Percentiles rank a stretch among this genome's conserved stretches.
phyloP scores from a whole-genome alignment of 1,140 invertebrate genomes.

The Drosophila nasuta region DNA sequence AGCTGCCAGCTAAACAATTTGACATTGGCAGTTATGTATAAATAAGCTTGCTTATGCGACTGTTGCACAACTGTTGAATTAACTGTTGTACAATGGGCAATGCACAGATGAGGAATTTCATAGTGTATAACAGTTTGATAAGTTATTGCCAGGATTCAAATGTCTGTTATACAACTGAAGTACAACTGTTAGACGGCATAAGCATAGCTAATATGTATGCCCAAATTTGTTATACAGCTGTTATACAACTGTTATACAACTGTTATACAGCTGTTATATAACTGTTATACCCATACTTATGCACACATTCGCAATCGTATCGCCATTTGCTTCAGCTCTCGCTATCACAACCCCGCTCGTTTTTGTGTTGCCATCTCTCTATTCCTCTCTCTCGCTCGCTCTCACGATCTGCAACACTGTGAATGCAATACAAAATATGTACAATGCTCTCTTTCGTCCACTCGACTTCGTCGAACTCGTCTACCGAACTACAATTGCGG shows the following conservation, averaged over 20 bases:
- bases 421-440: conserved; percentile 42
- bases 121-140: too few relatives aligned
- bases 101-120: too few relatives aligned
- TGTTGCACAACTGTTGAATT: not conserved
- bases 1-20: too few relatives aligned
- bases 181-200: conserved; percentile 13
- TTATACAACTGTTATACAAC: conserved; percentile 25
- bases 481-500: conserved; percentile 31
- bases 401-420: not conserved
- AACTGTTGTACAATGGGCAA: not conserved
- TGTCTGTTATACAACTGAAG: too few relatives aligned
- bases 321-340: not conserved
- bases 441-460: conserved; percentile 65
- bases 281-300: conserved; percentile 4
- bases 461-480: conserved; percentile 19
- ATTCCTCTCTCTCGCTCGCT: not conserved
- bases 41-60: too few relatives aligned
- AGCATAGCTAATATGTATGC: too few relatives aligned
- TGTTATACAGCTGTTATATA: conserved; percentile 14
- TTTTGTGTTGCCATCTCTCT: not conserved
- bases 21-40: too few relatives aligned
- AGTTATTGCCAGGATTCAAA: not conserved
- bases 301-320: conserved; percentile 15
- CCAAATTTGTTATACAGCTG: not conserved
- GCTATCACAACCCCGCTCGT: conserved; percentile 6